These are phyloP conservation scores for Cuniculus paca DNA, from an alignment of 2,797 vertebrate species.

Conservation along the genomic window DNA sequence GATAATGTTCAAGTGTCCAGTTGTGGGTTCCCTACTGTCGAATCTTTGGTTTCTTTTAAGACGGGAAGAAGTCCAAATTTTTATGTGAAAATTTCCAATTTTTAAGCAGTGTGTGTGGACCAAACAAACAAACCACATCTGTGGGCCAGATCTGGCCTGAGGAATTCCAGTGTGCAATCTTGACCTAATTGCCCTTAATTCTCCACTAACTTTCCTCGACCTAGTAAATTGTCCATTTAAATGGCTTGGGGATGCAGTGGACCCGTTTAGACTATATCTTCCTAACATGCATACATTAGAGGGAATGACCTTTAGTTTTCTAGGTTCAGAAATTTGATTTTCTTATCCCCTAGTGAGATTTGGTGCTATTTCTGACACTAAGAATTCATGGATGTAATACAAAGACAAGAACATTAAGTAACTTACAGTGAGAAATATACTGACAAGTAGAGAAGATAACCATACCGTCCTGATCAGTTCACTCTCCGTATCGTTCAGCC, in stretches of 20 bases:
- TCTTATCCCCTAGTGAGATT: neutral
- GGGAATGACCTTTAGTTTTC: constrained; percentile 2
- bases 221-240: constrained; percentile 32
- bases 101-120: constrained; percentile 71
- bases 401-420: neutral
- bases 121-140: constrained; percentile 63
- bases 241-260: neutral
- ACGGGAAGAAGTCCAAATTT: constrained; percentile 62
- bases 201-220: constrained; percentile 59
- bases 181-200: constrained; percentile 70
- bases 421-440: neutral
- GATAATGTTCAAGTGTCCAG: neutral
- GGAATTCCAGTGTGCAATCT: constrained; percentile 56
- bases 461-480: neutral
- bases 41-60: constrained; percentile 59
- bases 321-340: constrained; percentile 43
- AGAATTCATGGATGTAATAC: neutral
- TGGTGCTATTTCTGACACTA: neutral
- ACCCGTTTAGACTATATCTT: neutral
- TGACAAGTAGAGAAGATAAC: neutral
- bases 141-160: constrained; percentile 62
- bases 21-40: constrained; percentile 47
- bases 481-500: neutral
- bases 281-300: neutral
- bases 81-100: constrained; percentile 68